Conservation (phyloP, 53 echinoderm and acorn worm genomes). For the Mesocentrotus franciscanus region DNA sequence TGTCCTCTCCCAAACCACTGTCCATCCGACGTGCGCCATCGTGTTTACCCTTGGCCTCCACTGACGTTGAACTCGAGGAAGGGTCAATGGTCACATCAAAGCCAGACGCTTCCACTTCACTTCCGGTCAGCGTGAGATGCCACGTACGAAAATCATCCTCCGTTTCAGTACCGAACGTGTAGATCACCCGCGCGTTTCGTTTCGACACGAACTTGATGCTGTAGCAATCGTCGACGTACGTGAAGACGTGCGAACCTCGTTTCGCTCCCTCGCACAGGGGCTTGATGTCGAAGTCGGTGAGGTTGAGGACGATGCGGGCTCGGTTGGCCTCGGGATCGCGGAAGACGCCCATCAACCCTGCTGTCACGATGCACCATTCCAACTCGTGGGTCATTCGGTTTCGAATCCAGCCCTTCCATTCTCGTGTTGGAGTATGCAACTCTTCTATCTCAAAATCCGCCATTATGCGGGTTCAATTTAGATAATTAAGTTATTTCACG, state of each 20-base stretch:
- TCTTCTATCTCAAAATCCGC: conserved; percentile 10
- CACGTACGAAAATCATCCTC: conserved; percentile 54
- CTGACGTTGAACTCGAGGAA: background rate
- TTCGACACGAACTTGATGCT: conserved; percentile 60
- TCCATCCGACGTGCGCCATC: conserved; percentile 53
- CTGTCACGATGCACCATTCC: conserved; percentile 66
- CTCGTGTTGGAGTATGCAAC: conserved; percentile 8
- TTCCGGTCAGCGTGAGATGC: conserved; percentile 44
- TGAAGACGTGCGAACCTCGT: conserved; percentile 38
- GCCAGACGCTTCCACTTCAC: background rate
- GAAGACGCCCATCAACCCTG: conserved; percentile 64
- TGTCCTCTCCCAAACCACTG: conserved; percentile 72
- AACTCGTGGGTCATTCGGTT: conserved; percentile 57
- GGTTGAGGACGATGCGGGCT: conserved; percentile 59
- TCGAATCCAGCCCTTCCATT: conserved; percentile 64
- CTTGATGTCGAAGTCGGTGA: conserved; percentile 53
- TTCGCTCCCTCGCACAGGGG: conserved; percentile 54
- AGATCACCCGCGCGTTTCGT: conserved; percentile 11
- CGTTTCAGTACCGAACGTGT: conserved; percentile 58
- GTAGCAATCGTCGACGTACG: conserved; percentile 54
- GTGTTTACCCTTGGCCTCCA: conserved; percentile 22
- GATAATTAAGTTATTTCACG: background rate
- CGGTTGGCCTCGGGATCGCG: conserved; percentile 57
- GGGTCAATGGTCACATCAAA: background rate
- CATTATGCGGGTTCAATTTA: background rate